These are phyloP conservation scores for Percopsis transmontana DNA, from an alignment of 2,113 vertebrate species.

Conservation along the genomic window DNA sequence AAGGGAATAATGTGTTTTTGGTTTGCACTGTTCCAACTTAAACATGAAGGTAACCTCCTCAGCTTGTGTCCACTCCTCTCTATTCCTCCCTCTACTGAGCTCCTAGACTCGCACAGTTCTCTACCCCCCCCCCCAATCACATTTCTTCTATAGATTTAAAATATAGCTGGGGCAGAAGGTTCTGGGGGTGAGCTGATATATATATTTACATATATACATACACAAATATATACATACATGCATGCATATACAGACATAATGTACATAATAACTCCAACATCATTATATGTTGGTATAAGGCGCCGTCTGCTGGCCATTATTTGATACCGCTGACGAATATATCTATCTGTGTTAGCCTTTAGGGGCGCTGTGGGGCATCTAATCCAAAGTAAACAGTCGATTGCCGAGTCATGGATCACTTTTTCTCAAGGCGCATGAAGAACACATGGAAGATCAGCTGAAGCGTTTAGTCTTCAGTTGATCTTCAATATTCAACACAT, in stretches of 20 bases:
- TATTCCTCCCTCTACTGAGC: no score
- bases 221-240: not conserved
- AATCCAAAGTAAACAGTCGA: constrained; percentile 38
- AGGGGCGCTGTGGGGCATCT: not conserved
- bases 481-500: not conserved
- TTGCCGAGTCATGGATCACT: constrained; percentile 48
- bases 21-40: no score
- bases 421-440: not conserved
- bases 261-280: not conserved
- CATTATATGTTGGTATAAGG: not conserved
- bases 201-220: not conserved
- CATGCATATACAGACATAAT: not conserved
- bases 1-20: no score
- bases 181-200: no score
- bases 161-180: no score
- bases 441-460: constrained; percentile 21
- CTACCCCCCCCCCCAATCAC: no score
- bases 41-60: no score
- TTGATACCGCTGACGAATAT: not conserved
- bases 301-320: not conserved
- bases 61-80: no score
- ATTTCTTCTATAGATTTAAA: no score
- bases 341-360: not conserved
- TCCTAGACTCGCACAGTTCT: no score
- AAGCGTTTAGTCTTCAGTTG: no score